These are phyloP conservation scores for Protobothrops mucrosquamatus DNA, from an alignment of 2,113 vertebrate genomes.

Conservation along the genomic window DNA sequence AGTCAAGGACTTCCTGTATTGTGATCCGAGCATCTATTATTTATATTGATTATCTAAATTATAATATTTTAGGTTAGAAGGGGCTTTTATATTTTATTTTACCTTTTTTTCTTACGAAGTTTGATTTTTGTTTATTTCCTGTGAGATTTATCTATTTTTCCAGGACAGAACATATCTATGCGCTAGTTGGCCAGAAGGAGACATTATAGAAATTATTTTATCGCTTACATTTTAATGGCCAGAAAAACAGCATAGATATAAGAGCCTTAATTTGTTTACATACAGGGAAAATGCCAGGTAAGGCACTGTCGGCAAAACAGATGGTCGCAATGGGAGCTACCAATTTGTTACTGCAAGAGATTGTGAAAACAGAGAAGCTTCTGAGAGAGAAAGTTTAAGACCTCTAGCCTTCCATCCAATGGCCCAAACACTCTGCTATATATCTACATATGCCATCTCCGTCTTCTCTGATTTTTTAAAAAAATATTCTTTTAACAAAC, in stretches of 20 bases:
- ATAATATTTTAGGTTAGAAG: not conserved
- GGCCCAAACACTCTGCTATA: not conserved
- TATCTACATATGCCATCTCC: not conserved
- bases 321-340: not conserved
- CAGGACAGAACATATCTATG: not conserved
- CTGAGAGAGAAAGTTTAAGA: not conserved
- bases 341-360: not conserved
- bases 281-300: not conserved
- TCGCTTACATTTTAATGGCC: not conserved
- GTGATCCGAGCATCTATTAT: not conserved
- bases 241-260: not conserved
- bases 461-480: not conserved
- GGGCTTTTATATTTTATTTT: not conserved
- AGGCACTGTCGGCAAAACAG: not conserved
- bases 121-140: not conserved
- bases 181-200: not conserved
- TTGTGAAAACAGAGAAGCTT: not conserved
- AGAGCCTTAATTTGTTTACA: not conserved
- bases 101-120: not conserved
- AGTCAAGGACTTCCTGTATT: not conserved
- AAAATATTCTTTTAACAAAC: not conserved
- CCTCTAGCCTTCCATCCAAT: not conserved
- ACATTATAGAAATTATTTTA: not conserved
- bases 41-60: not conserved
- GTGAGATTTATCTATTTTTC: not conserved